Conservation (phyloP, 2,113 vertebrate species). For the Burhinus bistriatus region DNA sequence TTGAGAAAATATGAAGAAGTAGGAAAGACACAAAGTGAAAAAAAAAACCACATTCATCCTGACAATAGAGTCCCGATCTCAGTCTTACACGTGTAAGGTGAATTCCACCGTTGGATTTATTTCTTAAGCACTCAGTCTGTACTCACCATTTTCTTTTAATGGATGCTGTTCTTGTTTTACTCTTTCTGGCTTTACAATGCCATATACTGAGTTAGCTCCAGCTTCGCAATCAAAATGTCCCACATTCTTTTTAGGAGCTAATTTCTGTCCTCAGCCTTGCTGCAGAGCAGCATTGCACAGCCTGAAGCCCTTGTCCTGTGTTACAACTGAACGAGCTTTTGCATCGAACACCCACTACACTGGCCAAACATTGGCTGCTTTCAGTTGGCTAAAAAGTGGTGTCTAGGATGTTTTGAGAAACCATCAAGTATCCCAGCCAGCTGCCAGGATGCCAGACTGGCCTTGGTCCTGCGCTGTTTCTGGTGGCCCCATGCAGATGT, state of each 20-base stretch:
- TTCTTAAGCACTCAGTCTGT: not conserved
- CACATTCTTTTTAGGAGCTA: not conserved
- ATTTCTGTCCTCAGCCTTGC: not conserved
- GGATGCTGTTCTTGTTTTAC: not conserved
- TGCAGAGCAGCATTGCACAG: not conserved
- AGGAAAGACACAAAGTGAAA: not conserved
- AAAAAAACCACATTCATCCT: not conserved
- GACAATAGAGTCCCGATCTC: not conserved
- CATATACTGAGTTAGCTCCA: not conserved
- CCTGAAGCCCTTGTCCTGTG: not conserved
- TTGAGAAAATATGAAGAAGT: not conserved
- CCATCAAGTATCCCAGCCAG: not conserved
- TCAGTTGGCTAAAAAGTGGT: not conserved
- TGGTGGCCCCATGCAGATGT: not conserved
- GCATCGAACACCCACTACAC: not conserved
- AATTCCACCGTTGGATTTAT: not conserved
- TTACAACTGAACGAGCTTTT: not conserved
- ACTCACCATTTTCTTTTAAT: not conserved
- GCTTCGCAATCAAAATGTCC: not conserved
- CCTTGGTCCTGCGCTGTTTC: not conserved
- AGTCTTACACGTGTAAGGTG: not conserved
- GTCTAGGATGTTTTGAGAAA: not conserved
- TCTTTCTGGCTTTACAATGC: not conserved
- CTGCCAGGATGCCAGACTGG: not conserved
- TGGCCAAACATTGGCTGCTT: not conserved